A percentile compares a stretch with the other conserved stretches of the same genome.
Conservation (phyloP, 2,888 invertebrate genomes). For the Eupithecia centaureata region DNA sequence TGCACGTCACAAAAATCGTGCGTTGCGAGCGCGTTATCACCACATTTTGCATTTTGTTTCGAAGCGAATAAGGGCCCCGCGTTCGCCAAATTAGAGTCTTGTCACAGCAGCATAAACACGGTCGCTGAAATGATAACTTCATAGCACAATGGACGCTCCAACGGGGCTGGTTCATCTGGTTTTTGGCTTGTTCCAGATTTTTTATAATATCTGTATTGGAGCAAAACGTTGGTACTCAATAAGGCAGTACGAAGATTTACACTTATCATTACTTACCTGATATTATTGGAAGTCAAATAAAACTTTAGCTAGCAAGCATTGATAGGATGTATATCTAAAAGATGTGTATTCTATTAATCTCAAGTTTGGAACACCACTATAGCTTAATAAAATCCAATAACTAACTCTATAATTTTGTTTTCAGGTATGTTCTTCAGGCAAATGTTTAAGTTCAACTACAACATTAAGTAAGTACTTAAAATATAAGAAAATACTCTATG, state of each 20-base stretch:
- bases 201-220: neutral
- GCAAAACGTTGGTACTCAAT: neutral
- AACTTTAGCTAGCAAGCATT: neutral
- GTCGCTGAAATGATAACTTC: slow-evolving; percentile 39
- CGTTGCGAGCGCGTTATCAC: neutral
- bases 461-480: neutral
- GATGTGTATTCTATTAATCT: too few relatives aligned
- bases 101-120: slow-evolving; percentile 50
- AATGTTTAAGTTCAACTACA: neutral
- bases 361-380: too few relatives aligned
- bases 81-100: slow-evolving; percentile 57
- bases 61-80: slow-evolving; percentile 32
- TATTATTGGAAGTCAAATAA: neutral
- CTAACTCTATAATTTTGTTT: neutral
- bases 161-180: slow-evolving; percentile 20
- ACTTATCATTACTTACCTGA: neutral
- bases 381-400: too few relatives aligned
- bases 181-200: slow-evolving; percentile 17
- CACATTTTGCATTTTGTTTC: neutral
- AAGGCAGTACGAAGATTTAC: neutral
- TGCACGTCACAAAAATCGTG: too few relatives aligned
- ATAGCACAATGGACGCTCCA: slow-evolving; percentile 34
- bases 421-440: neutral
- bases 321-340: neutral
- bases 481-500: neutral